Conservation (phyloP, 2,797 vertebrate species). For the Oreochromis grahami region DNA sequence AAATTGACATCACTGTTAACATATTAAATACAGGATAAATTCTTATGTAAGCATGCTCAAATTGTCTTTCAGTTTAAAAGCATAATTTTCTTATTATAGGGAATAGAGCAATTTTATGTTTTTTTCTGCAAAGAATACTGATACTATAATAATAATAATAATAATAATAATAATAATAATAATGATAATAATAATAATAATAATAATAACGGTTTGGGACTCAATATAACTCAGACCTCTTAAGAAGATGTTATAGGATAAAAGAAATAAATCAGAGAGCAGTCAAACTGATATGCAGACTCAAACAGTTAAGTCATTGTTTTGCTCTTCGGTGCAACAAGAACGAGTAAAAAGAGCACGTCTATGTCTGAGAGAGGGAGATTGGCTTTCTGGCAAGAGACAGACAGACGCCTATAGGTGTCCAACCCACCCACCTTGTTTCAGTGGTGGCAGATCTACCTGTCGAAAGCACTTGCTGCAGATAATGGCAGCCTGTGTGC, state of each 20-base stretch:
- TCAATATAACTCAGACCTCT: background rate
- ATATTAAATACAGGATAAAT: background rate
- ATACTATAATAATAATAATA: background rate
- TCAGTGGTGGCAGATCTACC: slow-evolving; percentile 66
- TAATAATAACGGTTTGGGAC: background rate
- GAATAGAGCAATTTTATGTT: background rate
- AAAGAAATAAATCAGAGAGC: background rate
- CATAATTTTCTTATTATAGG: background rate
- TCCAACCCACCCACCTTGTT: slow-evolving; percentile 64
- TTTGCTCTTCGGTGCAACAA: slow-evolving; percentile 39
- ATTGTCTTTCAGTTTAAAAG: background rate
- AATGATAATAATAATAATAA: background rate
- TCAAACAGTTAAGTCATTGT: slow-evolving; percentile 70
- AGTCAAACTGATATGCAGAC: slow-evolving; percentile 17
- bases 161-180: background rate
- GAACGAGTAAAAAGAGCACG: slow-evolving; percentile 11
- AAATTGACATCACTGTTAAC: background rate
- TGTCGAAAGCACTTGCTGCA: slow-evolving; percentile 53
- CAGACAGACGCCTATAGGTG: slow-evolving; percentile 72
- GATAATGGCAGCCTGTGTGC: slow-evolving; percentile 69
- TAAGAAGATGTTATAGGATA: background rate
- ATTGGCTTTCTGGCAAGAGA: slow-evolving; percentile 78
- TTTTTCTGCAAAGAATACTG: background rate
- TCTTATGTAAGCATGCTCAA: background rate
- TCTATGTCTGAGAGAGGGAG: slow-evolving; percentile 32